phyloP scores from a whole-genome alignment of 2,888 invertebrate species.

The Coremacera marginata region DNA sequence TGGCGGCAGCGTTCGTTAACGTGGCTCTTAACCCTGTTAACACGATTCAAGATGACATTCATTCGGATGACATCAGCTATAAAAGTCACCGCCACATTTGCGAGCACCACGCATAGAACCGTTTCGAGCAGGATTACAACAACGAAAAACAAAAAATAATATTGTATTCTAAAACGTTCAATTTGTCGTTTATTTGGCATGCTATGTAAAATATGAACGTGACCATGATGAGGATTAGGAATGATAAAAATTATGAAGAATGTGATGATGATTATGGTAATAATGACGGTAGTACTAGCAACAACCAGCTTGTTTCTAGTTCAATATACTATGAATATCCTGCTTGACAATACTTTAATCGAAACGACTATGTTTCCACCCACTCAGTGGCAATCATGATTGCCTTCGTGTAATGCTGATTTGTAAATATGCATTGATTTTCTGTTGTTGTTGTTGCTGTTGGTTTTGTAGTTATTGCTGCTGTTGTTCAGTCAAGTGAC shows the following conservation, averaged over 20 bases:
- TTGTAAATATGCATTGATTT: no score
- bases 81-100: neutral
- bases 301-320: neutral
- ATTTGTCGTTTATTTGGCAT: neutral
- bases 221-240: neutral
- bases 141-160: neutral
- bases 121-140: neutral
- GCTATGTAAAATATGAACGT: neutral
- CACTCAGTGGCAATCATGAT: no score
- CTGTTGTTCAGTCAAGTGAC: no score
- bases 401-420: no score
- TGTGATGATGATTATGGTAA: neutral
- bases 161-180: neutral
- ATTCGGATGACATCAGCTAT: neutral
- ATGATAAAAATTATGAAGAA: neutral
- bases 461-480: no score
- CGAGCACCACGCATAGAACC: neutral
- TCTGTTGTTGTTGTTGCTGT: no score
- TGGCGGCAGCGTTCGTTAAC: neutral
- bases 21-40: slow-evolving; percentile 29
- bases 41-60: slow-evolving; percentile 9
- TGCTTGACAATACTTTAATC: no score
- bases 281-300: neutral
- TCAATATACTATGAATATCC: no score
- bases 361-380: no score